These are phyloP conservation scores for Samia ricini DNA, from an alignment of 1,140 invertebrate species.

Conservation along the genomic window DNA sequence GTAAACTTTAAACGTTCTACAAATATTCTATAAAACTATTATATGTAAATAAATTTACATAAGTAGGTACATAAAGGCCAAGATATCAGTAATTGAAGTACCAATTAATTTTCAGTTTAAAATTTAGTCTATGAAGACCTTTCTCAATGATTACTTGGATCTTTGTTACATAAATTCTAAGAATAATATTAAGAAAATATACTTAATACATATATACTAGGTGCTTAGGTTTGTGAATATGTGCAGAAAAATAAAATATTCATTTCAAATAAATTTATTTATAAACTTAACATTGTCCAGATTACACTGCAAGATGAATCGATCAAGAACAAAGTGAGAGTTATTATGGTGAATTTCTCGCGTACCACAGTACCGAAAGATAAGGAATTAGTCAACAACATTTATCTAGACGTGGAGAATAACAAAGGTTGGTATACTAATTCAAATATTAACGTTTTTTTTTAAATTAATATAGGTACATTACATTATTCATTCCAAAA, in stretches of 20 bases:
- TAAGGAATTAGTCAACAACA: slow-evolving; percentile 63
- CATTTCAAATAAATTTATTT: background rate
- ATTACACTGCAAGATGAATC: slow-evolving; percentile 76
- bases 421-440: slow-evolving; percentile 43
- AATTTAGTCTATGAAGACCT: too few relatives aligned
- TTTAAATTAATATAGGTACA: background rate
- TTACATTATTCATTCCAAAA: background rate
- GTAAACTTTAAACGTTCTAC: too few relatives aligned
- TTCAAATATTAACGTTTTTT: too few relatives aligned
- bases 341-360: slow-evolving; percentile 73
- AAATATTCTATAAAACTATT: too few relatives aligned
- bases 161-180: background rate
- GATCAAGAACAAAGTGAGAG: slow-evolving; percentile 74
- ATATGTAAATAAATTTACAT: too few relatives aligned
- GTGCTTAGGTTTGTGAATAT: background rate
- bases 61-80: background rate
- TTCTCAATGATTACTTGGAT: too few relatives aligned
- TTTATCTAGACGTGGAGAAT: slow-evolving; percentile 64
- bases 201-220: background rate
- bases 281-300: slow-evolving; percentile 40
- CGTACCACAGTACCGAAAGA: slow-evolving; percentile 48
- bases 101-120: background rate
- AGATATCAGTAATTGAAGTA: background rate
- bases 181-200: background rate
- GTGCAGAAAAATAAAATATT: background rate